Conservation (phyloP, 2,888 invertebrate genomes). For the Ichneumoninae sp. region DNA sequence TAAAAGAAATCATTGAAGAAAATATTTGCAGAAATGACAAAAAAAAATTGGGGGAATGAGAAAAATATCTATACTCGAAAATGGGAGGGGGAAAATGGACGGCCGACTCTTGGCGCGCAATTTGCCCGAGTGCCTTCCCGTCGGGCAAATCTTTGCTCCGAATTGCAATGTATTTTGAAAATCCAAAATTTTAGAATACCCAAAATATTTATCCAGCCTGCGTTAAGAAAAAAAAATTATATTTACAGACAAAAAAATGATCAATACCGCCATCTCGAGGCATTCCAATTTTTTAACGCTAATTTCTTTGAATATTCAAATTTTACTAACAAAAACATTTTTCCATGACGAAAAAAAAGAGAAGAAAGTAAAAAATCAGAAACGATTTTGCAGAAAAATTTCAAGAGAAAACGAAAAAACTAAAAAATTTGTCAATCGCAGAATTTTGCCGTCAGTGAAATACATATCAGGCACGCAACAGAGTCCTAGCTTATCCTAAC, state of each 20-base stretch:
- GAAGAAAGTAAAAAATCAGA: neutral
- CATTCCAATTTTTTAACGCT: conserved; percentile 1
- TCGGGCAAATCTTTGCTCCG: conserved; percentile 81
- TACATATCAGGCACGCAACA: conserved; percentile 66
- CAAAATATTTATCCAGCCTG: neutral
- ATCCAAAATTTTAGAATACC: neutral
- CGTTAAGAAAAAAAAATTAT: conserved; percentile 1
- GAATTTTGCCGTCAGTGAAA: conserved; percentile 59
- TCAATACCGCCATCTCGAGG: conserved; percentile 1
- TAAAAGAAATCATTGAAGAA: conserved; percentile 32
- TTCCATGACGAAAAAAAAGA: neutral
- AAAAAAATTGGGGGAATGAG: neutral
- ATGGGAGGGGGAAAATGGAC: conserved; percentile 68
- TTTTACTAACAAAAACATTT: neutral
- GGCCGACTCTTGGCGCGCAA: conserved; percentile 83
- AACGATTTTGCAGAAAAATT: neutral
- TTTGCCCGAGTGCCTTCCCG: conserved; percentile 84
- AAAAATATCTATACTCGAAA: conserved; percentile 42
- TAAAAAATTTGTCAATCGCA: conserved; percentile 10
- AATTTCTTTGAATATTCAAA: neutral
- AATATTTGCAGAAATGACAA: conserved; percentile 23
- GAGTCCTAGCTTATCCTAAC: conserved; percentile 65
- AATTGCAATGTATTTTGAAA: conserved; percentile 72
- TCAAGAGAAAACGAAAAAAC: neutral
- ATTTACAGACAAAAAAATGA: conserved; percentile 1